Evolutionary conservation across 2,113 vertebrate genomes (phyloP).

Genomic region (Poicephalus meyeri): DNA sequence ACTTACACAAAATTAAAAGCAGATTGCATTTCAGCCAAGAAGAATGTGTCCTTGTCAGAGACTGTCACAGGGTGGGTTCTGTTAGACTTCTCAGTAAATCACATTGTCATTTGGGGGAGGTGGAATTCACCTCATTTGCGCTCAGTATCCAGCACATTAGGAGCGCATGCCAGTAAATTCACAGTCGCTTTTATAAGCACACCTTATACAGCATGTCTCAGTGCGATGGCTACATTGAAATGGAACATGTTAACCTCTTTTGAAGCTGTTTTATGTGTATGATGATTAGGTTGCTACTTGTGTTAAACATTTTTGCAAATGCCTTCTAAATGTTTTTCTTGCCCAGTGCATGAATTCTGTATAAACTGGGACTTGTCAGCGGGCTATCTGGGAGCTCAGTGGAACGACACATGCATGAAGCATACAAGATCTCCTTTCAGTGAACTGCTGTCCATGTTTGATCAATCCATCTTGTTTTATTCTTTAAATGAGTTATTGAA

Average conservation of each 20-base stretch:
- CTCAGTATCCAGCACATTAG: neutral
- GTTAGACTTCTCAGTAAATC: neutral
- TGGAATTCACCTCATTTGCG: neutral
- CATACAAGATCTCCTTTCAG: neutral
- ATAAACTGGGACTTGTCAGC: neutral
- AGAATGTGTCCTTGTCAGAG: neutral
- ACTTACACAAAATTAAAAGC: neutral
- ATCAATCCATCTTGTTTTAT: slow-evolving; percentile 14
- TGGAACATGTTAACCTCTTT: neutral
- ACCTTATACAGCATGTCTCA: too few relatives aligned
- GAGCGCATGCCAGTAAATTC: neutral
- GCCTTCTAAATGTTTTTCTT: neutral
- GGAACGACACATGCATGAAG: neutral
- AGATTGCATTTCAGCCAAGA: neutral
- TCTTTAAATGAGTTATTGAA: slow-evolving; percentile 44
- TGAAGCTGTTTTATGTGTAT: neutral
- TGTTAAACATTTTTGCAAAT: neutral
- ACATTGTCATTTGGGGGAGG: neutral
- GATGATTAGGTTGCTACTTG: neutral
- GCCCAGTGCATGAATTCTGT: neutral
- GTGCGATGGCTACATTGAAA: neutral
- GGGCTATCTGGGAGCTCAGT: neutral
- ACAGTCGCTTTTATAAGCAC: neutral
- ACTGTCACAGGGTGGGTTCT: neutral
- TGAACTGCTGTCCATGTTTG: neutral